Evolutionary conservation across 2,797 vertebrate genomes (phyloP).

Genomic region (Anguilla obscura): DNA sequence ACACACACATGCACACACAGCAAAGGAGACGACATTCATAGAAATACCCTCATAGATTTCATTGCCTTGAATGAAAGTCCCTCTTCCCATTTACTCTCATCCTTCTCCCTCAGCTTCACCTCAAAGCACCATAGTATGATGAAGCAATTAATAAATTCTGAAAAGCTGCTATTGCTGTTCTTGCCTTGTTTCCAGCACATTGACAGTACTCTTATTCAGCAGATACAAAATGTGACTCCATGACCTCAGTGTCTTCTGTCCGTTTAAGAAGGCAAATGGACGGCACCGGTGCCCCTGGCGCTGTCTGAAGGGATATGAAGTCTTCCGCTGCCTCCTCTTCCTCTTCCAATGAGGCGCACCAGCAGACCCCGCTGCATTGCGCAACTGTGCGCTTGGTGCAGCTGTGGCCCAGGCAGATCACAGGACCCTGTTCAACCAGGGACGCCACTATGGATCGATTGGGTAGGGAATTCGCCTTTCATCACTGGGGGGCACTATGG

Average conservation of each 20-base stretch:
- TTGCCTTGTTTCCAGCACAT: slow-evolving; percentile 14
- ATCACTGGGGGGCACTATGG: neutral
- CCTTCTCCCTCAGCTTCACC: slow-evolving; percentile 46
- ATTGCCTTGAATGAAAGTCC: neutral
- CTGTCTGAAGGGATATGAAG: neutral
- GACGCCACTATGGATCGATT: neutral
- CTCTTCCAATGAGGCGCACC: neutral
- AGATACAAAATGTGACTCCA: neutral
- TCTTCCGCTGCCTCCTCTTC: neutral
- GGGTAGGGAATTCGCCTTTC: neutral
- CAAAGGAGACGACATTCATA: neutral
- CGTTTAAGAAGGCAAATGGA: neutral
- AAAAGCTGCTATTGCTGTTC: slow-evolving; percentile 12
- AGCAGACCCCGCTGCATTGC: neutral
- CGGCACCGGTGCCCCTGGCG: too few relatives aligned
- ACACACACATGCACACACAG: neutral
- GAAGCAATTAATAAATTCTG: slow-evolving; percentile 24
- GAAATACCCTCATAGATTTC: neutral
- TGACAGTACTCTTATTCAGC: neutral
- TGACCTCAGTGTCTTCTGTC: neutral
- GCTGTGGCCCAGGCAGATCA: neutral
- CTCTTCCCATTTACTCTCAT: slow-evolving; percentile 38
- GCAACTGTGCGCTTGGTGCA: neutral
- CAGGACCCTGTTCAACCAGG: neutral
- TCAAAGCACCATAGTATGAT: slow-evolving; percentile 35